Conservation (phyloP, 2,797 vertebrate species). For the Aplochiton taeniatus region DNA sequence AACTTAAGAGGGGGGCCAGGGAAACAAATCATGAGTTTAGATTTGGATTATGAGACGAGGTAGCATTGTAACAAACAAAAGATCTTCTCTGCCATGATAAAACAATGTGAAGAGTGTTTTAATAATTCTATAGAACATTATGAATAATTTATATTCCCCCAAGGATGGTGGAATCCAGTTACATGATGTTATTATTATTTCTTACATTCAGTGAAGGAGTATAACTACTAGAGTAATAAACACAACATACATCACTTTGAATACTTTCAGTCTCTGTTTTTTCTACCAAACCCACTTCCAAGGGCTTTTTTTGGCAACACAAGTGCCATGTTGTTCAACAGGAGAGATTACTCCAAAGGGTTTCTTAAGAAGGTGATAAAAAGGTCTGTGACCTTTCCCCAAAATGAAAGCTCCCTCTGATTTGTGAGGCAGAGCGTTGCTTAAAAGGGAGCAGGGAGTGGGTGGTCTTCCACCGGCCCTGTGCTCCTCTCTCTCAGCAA, state of each 20-base stretch:
- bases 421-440: conserved; percentile 64
- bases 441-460: conserved; percentile 59
- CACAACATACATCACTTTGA: too few species aligned
- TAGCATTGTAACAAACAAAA: background rate
- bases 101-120: too few species aligned
- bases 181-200: too few species aligned
- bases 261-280: background rate
- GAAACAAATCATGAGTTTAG: too few species aligned
- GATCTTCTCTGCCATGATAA: background rate
- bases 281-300: background rate
- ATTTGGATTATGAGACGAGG: too few species aligned
- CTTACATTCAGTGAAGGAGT: too few species aligned
- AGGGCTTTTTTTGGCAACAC: background rate
- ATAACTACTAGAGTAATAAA: too few species aligned
- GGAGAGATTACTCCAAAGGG: conserved; percentile 61
- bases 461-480: conserved; percentile 71
- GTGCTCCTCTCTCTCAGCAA: conserved; percentile 62
- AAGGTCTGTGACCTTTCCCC: conserved; percentile 68
- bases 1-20: conserved; percentile 18
- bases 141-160: too few species aligned
- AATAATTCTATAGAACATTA: too few species aligned
- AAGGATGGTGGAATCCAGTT: too few species aligned
- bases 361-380: conserved; percentile 73
- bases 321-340: conserved; percentile 51
- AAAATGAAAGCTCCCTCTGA: conserved; percentile 68